phyloP scores from a whole-genome alignment of 2,888 invertebrate species.

The Ernsta delagoae region DNA sequence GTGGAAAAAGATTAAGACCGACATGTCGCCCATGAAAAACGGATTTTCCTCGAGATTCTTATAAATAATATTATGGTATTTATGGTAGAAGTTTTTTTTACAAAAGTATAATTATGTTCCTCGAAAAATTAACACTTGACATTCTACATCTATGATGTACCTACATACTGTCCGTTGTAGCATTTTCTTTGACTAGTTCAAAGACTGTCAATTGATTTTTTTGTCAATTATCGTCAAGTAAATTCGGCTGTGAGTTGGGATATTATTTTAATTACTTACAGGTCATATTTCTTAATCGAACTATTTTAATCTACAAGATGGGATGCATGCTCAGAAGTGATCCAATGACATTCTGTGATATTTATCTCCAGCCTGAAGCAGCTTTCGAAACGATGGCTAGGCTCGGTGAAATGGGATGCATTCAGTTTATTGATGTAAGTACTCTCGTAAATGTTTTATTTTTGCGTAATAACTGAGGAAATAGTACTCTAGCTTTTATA shows the following conservation, averaged over 20 bases:
- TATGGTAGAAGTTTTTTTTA: too few species aligned
- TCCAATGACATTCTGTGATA: constrained; percentile 93
- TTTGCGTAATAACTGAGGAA: too few species aligned
- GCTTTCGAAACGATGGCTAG: constrained; percentile 94
- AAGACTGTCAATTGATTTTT: background rate
- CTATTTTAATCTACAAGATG: constrained; percentile 48
- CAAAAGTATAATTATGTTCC: too few species aligned
- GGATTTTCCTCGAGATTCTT: too few species aligned
- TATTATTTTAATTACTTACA: background rate
- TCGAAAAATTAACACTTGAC: too few species aligned
- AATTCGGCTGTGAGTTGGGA: background rate
- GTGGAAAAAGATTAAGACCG: too few species aligned
- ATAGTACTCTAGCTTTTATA: background rate
- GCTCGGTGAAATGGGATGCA: constrained; percentile 95
- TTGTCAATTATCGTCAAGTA: background rate
- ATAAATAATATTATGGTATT: too few species aligned
- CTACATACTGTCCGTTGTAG: background rate
- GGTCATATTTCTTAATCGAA: background rate
- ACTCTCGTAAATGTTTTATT: background rate
- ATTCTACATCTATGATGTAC: too few species aligned
- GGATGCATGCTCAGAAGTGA: constrained; percentile 90
- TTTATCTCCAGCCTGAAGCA: constrained; percentile 96
- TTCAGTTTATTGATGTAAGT: constrained; percentile 78
- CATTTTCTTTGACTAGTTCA: background rate
- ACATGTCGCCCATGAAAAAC: too few species aligned